These are phyloP conservation scores for Bubo bubo DNA, from an alignment of 2,113 vertebrate species.

Conservation along the genomic window DNA sequence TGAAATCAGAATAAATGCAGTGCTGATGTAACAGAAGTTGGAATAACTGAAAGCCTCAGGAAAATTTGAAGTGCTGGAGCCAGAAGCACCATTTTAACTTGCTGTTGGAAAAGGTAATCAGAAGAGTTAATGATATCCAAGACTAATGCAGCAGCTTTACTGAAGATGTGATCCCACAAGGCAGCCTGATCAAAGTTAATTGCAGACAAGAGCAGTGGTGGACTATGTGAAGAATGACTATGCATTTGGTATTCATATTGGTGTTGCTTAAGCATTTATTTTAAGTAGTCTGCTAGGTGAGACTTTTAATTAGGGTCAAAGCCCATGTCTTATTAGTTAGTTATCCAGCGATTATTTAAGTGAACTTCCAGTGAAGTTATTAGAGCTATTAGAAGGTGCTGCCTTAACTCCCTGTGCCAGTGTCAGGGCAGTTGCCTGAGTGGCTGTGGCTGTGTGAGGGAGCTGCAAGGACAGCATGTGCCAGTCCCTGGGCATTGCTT, in stretches of 20 bases:
- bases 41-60: not conserved
- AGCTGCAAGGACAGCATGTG: not conserved
- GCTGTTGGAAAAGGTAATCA: not conserved
- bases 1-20: not conserved
- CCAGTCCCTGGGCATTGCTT: not conserved
- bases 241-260: not conserved
- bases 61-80: not conserved
- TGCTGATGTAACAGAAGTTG: not conserved
- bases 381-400: not conserved
- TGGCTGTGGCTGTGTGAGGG: not conserved
- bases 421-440: fast-evolving
- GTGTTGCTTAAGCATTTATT: not conserved
- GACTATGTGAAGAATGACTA: not conserved
- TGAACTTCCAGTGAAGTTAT: not conserved
- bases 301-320: not conserved
- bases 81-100: not conserved
- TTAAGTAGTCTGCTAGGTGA: not conserved
- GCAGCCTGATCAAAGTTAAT: not conserved
- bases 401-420: not conserved
- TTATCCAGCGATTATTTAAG: not conserved
- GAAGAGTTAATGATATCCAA: not conserved
- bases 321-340: not conserved
- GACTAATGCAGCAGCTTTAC: not conserved
- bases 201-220: not conserved
- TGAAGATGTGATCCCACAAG: not conserved